Base-by-base conservation (phyloP, 1,140 invertebrate genomes). In the Caenorhabditis remanei region DNA sequence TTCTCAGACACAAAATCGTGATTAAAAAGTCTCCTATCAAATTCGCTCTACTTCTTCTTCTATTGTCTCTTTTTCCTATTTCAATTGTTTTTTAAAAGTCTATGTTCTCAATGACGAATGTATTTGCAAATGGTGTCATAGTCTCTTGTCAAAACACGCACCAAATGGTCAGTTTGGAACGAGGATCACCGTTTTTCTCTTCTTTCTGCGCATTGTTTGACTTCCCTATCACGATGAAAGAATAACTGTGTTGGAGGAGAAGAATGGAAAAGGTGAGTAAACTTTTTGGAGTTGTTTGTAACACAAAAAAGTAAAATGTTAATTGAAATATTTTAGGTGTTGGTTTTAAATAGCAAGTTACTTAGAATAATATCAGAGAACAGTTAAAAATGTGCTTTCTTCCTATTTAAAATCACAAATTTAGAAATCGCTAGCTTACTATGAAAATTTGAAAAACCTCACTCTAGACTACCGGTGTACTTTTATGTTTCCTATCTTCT, bases 71-170 rank as follows among this genome's bases (percentile, higher is more conserved):
- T 63, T 8, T 32, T 11, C 14, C 32, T 5, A 11, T 79, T 50
- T 50, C 71, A 79, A 79, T n/a, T 65, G 24, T 32, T 46, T 71
- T 19, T 71, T 46, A 4, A 43, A 43, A 11, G 41, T 19, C 61
- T 40, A 71, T n/a, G 46, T 11, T 43, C 40, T 50, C 61, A 63
- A 63, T 63, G 61, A 63, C 61, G 61, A 63, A 63, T 63, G 3
- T 63, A 32, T 63, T 63, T 63, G 61, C 56, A n/a, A 46, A 43
- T 21, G 71, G 71, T 79, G 46, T 79, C 71, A 79, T 79, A 79
- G 71, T 8, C 71, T 41, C 19, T 50, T 32, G 71, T 79, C 71
- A 50, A 79, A 79, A 79, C 46, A 79, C 41, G 46, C 21, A 24
- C 2, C 40, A 14, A 53, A 48, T n/a, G 24, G 50, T 53, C 21